Evolutionary conservation across 2,797 vertebrate genomes (phyloP), one percentile per base, ranked within the genome.

Genomic region (Betta splendens): DNA sequence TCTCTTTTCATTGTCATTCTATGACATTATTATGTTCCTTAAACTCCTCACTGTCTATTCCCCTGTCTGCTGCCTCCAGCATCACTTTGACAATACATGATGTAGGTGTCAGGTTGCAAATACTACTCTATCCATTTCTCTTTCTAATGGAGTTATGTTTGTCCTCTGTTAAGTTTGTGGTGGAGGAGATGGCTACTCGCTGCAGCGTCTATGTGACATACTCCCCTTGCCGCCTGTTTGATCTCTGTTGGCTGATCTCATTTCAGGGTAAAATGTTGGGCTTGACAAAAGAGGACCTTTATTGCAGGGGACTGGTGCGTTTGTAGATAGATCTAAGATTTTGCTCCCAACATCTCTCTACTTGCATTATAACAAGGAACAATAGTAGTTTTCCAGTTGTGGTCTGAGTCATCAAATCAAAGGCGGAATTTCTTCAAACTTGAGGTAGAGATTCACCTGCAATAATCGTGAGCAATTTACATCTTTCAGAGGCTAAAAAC

Each of bases 81-180:
- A 62, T 38, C 58, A 52, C 54, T 79, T 74, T 77, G 66, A 62
- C 57, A 76, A 37, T 28, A 59, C 53, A 50, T 25, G 64, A 72
- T 60, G 61, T 64, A 67, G 40, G 56, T 69, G 69, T 80, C 68
- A 72, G 65, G 44, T 69, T 74, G 57, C 7, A 67, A 75, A 71
- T 51, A 59, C 39, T 51, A 55, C 72, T 64, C 69, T 55, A 77
- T 84, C 66, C 69, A 80, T 82, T 86, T 72, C 46, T 75, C 56
- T 53, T 56, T 86, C 69, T 83, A 81, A 86, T 84, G 68, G 49
- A 80, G 77, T 80, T 79, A 79, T 15, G 51, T n/a, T 53, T 60
- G 65, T 43, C 63, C 70, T 79, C 59, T 42, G 55, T 49, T 85
- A 81, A 38, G 68, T 81, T 77, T 80, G 71, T 4, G 40, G 75